Conservation (phyloP, 2,888 invertebrate species). For the Drosophila quasianomalipes region DNA sequence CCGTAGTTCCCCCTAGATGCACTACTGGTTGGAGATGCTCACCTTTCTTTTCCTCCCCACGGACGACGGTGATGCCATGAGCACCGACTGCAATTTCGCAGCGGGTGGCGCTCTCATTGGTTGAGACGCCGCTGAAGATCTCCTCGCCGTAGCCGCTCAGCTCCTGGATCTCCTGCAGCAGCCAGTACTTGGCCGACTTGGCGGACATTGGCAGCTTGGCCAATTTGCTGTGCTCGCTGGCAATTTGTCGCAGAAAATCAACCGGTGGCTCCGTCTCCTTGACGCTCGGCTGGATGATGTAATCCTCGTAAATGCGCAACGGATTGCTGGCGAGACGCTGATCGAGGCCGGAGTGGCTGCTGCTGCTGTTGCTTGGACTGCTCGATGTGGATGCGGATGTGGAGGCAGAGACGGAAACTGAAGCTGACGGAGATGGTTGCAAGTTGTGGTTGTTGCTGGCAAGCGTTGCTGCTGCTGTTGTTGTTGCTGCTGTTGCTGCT, state of each 20-base stretch:
- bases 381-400: slow-evolving; percentile 46
- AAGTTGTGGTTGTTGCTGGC: slow-evolving; percentile 14
- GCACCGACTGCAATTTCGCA: slow-evolving; percentile 92
- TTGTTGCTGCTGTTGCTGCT: neutral
- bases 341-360: slow-evolving; percentile 65
- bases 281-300: slow-evolving; percentile 76
- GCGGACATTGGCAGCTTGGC: slow-evolving; percentile 88
- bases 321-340: slow-evolving; percentile 75
- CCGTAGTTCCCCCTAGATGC: neutral
- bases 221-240: slow-evolving; percentile 84
- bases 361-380: slow-evolving; percentile 61
- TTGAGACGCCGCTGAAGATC: slow-evolving; percentile 90
- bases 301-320: slow-evolving; percentile 83
- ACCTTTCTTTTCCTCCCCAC: slow-evolving; percentile 88
- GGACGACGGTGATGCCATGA: slow-evolving; percentile 92
- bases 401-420: slow-evolving; percentile 43
- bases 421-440: slow-evolving; percentile 55
- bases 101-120: slow-evolving; percentile 83
- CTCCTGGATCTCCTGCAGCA: slow-evolving; percentile 92
- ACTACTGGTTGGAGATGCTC: slow-evolving; percentile 37
- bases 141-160: slow-evolving; percentile 92
- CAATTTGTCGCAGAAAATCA: slow-evolving; percentile 83
- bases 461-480: slow-evolving; percentile 20
- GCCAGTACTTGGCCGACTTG: slow-evolving; percentile 93
- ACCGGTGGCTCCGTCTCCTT: slow-evolving; percentile 70